Percentiles rank a stretch among this genome's conserved stretches.
Conservation (phyloP, 2,113 vertebrate species). For the Vulpes ferrilata region DNA sequence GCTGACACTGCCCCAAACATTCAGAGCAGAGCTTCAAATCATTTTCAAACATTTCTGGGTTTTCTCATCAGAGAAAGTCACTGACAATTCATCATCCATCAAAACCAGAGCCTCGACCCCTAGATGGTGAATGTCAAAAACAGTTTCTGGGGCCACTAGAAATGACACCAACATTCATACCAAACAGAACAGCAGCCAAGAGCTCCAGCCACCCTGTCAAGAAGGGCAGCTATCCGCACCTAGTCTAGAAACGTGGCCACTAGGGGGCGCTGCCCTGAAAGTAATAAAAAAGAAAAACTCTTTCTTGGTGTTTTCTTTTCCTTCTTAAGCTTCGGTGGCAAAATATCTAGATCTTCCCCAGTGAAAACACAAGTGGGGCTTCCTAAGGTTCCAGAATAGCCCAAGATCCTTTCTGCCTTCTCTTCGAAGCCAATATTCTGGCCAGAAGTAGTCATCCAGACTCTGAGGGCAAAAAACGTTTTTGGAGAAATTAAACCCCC, state of each 20-base stretch:
- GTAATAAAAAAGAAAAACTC: conserved; percentile 55
- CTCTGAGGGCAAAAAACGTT: not conserved
- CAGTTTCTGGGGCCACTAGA: not conserved
- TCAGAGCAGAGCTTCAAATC: not conserved
- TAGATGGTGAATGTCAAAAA: not conserved
- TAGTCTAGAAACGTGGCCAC: conserved; percentile 35
- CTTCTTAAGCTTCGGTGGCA: conserved; percentile 59
- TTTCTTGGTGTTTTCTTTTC: conserved; percentile 71
- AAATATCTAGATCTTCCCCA: conserved; percentile 10
- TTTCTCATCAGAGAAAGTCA: conserved; percentile 44
- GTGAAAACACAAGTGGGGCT: conserved; percentile 31
- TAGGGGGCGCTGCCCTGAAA: conserved; percentile 69
- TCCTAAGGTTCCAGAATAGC: not conserved
- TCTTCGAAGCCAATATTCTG: not conserved
- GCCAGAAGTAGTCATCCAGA: conserved; percentile 20
- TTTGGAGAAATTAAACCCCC: not conserved
- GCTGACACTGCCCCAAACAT: not conserved
- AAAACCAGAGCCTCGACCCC: not conserved
- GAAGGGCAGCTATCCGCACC: conserved; percentile 13
- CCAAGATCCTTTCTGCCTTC: not conserved
- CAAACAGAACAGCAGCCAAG: not conserved
- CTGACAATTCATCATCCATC: not conserved
- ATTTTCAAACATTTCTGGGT: conserved; percentile 27
- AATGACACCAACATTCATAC: not conserved
- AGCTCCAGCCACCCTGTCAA: not conserved